Conservation (phyloP, 2,113 vertebrate genomes). For the Protomyctophum bolini region DNA sequence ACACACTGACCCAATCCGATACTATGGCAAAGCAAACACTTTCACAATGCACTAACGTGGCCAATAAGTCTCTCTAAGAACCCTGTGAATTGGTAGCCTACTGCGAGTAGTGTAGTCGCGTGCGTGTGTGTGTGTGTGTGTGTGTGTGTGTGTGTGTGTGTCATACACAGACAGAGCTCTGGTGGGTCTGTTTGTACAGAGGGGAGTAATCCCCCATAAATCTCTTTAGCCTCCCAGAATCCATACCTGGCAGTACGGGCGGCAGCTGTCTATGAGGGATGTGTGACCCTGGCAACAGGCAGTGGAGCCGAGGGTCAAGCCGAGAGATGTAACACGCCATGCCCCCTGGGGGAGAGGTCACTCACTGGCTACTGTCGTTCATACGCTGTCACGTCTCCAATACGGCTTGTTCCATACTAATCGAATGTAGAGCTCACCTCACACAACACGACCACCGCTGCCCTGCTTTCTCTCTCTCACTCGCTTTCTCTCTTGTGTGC, state of each 20-base stretch:
- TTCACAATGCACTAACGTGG: background rate
- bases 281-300: conserved; percentile 37
- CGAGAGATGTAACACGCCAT: conserved; percentile 30
- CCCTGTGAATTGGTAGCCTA: background rate
- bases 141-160: conserved; percentile 3
- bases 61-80: conserved; percentile 1
- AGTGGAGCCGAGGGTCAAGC: conserved; percentile 11
- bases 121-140: background rate
- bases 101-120: background rate
- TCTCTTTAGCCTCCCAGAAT: conserved; percentile 58
- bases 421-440: conserved; percentile 14
- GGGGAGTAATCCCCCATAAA: conserved; percentile 55
- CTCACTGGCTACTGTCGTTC: conserved; percentile 41
- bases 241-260: conserved; percentile 51
- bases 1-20: conserved; percentile 28
- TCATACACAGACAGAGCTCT: no score
- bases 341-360: background rate
- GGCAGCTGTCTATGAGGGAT: conserved; percentile 56
- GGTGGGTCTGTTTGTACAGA: conserved; percentile 11
- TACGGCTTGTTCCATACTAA: conserved; percentile 24
- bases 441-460: background rate
- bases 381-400: conserved; percentile 18
- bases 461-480: background rate
- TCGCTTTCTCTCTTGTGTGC: background rate
- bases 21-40: conserved; percentile 3